Evolutionary conservation across 2,888 invertebrate genomes (phyloP), one percentile per base, ranked within the genome.

Genomic region (Drosophila melanosoma): DNA sequence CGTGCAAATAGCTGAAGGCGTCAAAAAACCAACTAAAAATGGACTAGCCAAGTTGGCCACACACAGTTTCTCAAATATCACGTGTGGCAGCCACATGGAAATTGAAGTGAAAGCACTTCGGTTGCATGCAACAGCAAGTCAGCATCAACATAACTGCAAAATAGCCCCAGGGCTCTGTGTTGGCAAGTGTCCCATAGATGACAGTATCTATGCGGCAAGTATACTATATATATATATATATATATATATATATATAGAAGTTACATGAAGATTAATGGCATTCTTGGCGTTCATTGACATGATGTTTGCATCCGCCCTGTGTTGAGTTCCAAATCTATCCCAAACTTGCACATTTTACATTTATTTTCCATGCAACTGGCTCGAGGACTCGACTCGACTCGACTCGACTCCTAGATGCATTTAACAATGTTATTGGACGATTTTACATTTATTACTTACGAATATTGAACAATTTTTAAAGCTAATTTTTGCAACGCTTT

Each of bases 191-290:
- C 77, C 72, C 87, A 29, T 61, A 69, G 71, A 78, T 66, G 79
- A 73, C 76, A 82, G 81, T 58, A 35, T 35, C 10, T 35, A 35
- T 53, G 26, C 10, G 15, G 12, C 15, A 45, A 17, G 35, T 38
- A 26, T 38, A 54, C 35, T 56, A 17, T 15, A 40, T 29, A 20
- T 11, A 40, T n/a, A 40, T 10, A 42, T 42, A 42, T 20, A 36
- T 26, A 53, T 53, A 53, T 53, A 35, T n/a, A 52, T 32, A 29
- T 33, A 33, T 26, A 54, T 26, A 38, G 12, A 73, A 73, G 33
- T 71, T 68, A 59, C 69, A 74, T 40, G 65, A 84, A 83, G 81
- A 88, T 90, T 85, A 88, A 89, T 83, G 90, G 86, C 73, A 62
- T 66, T 69, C 61, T 69, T 62, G 54, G 58, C 73, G 69, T 82